Evolutionary conservation across 2,888 invertebrate genomes (phyloP).

Genomic region (Microctonus aethiopoides): DNA sequence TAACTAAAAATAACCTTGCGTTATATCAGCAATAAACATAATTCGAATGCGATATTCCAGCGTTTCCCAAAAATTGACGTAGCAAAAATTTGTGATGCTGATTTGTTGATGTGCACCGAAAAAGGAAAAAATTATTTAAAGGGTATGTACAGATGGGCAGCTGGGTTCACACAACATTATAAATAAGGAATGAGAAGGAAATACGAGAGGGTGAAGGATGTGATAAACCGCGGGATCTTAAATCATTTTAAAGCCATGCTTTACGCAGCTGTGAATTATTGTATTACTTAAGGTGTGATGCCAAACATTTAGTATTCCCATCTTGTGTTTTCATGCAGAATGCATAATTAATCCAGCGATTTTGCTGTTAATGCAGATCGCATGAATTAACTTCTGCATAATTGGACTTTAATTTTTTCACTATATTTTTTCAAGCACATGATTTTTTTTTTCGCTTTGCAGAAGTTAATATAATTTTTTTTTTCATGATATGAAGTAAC

Average conservation of each 20-base stretch:
- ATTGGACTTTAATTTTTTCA: background rate
- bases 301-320: constrained; percentile 21
- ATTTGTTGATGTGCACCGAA: too few relatives aligned
- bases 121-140: background rate
- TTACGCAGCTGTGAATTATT: constrained; percentile 60
- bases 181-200: constrained; percentile 15
- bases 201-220: constrained; percentile 32
- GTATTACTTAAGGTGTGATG: constrained; percentile 51
- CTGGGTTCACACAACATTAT: background rate
- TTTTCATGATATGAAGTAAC: too few relatives aligned
- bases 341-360: constrained; percentile 24
- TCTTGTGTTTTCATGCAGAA: background rate
- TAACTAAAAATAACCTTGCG: too few relatives aligned
- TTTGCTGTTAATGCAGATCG: background rate
- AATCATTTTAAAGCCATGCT: constrained; percentile 61
- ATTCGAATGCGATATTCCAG: too few relatives aligned
- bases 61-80: too few relatives aligned
- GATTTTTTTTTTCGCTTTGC: too few relatives aligned
- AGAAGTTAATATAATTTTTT: too few relatives aligned
- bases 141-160: background rate
- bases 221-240: constrained; percentile 50
- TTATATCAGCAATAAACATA: too few relatives aligned
- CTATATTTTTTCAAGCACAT: too few relatives aligned
- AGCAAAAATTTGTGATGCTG: too few relatives aligned
- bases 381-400: background rate